Conservation (phyloP, 2,888 invertebrate genomes). For the Epicampocera succincta region DNA sequence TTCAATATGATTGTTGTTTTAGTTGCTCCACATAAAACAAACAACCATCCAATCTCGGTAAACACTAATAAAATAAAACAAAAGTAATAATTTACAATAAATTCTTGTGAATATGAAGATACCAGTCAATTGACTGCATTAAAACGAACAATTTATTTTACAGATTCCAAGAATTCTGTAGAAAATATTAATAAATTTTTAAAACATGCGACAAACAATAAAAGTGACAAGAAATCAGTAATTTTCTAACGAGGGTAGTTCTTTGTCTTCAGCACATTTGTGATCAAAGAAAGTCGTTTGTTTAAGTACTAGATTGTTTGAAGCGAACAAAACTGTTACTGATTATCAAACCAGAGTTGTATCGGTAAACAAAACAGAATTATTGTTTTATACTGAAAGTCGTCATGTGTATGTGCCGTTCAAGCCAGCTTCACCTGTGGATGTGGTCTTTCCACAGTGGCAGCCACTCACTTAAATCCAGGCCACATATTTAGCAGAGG, state of each 20-base stretch:
- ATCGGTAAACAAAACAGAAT: too few relatives aligned
- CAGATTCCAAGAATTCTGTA: constrained; percentile 76
- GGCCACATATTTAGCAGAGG: too few relatives aligned
- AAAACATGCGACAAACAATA: constrained; percentile 46
- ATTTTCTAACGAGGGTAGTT: constrained; percentile 8
- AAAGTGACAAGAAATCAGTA: constrained; percentile 29
- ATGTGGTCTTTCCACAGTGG: too few relatives aligned
- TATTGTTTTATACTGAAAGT: too few relatives aligned
- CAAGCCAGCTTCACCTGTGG: too few relatives aligned
- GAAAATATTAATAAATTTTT: constrained; percentile 74
- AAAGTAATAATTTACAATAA: constrained; percentile 55
- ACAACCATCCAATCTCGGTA: constrained; percentile 20
- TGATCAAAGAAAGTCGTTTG: too few relatives aligned
- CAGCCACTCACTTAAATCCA: too few relatives aligned
- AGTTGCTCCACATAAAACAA: constrained; percentile 1
- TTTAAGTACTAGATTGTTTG: too few relatives aligned
- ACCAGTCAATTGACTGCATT: background rate
- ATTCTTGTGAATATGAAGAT: constrained; percentile 19
- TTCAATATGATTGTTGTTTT: constrained; percentile 6
- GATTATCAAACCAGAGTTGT: too few relatives aligned
- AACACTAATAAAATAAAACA: constrained; percentile 37
- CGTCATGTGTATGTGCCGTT: too few relatives aligned
- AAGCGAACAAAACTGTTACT: too few relatives aligned
- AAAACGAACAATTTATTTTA: constrained; percentile 71
- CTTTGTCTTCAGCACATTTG: too few relatives aligned